phyloP scores from a whole-genome alignment of 2,113 vertebrate species.

The Pluvianellus socialis region DNA sequence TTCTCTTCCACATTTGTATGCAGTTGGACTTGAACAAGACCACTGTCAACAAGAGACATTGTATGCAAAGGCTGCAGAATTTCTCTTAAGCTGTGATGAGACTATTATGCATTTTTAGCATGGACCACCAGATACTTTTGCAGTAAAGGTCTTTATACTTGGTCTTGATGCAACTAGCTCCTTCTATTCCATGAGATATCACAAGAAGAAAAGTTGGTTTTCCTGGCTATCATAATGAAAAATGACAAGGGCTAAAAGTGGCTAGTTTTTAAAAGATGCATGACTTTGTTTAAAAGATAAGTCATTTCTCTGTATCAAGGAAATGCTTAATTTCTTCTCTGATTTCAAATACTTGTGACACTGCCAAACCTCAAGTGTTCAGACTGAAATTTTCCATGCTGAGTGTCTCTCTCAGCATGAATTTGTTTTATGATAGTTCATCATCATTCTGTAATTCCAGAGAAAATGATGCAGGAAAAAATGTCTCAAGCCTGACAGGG shows the following conservation, averaged over 20 bases:
- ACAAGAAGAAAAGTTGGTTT: neutral
- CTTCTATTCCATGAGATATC: neutral
- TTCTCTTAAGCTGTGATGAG: neutral
- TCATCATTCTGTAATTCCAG: slow-evolving; percentile 1
- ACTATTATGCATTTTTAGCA: neutral
- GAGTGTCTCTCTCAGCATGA: neutral
- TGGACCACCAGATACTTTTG: neutral
- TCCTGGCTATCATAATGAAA: neutral
- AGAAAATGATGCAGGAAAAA: neutral
- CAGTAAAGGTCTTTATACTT: neutral
- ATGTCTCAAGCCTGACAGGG: neutral
- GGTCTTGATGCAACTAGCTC: neutral
- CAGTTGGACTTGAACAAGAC: neutral
- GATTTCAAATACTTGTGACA: neutral
- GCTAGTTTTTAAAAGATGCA: neutral
- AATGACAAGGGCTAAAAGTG: neutral
- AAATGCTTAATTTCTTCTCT: neutral
- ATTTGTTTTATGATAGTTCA: neutral
- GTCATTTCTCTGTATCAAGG: neutral
- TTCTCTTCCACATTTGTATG: neutral
- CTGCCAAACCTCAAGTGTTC: neutral
- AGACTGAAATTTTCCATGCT: neutral
- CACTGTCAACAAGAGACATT: neutral
- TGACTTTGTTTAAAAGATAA: neutral
- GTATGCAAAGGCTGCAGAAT: neutral